phyloP scores from a whole-genome alignment of 1,140 invertebrate species.

The Samia ricini region DNA sequence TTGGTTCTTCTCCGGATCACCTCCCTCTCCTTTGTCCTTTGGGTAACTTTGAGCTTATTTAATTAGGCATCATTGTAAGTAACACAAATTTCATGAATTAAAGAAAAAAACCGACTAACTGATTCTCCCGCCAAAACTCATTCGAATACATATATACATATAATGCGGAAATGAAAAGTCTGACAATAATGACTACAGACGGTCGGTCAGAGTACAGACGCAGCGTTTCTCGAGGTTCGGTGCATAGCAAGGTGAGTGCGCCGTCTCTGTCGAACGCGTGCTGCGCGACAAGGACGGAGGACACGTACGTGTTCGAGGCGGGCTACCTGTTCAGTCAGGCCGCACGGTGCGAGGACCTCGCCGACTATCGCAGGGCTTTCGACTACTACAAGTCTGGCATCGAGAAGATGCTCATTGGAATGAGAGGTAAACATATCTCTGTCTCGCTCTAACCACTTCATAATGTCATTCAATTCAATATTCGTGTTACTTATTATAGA shows the following conservation, averaged over 20 bases:
- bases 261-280: conserved; percentile 42
- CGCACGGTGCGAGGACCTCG: conserved; percentile 55
- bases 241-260: conserved; percentile 34
- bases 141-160: too few species aligned
- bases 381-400: conserved; percentile 68
- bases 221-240: too few species aligned
- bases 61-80: too few species aligned
- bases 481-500: too few species aligned
- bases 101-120: too few species aligned
- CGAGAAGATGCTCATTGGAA: conserved; percentile 72
- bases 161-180: too few species aligned
- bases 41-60: too few species aligned
- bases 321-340: conserved; percentile 66
- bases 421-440: conserved; percentile 70
- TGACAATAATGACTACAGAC: background rate
- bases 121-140: conserved; percentile 20
- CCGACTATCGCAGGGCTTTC: conserved; percentile 59
- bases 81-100: background rate
- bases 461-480: conserved; percentile 68
- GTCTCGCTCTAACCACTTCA: background rate
- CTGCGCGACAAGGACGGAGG: conserved; percentile 57
- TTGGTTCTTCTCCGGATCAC: too few species aligned
- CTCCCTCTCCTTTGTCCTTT: too few species aligned
- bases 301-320: conserved; percentile 72
- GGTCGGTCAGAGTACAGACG: too few species aligned